A percentile compares a stretch with the other conserved stretches of the same genome.
Conservation (phyloP, 2,888 invertebrate species). For the Phyllotreta cruciferae region DNA sequence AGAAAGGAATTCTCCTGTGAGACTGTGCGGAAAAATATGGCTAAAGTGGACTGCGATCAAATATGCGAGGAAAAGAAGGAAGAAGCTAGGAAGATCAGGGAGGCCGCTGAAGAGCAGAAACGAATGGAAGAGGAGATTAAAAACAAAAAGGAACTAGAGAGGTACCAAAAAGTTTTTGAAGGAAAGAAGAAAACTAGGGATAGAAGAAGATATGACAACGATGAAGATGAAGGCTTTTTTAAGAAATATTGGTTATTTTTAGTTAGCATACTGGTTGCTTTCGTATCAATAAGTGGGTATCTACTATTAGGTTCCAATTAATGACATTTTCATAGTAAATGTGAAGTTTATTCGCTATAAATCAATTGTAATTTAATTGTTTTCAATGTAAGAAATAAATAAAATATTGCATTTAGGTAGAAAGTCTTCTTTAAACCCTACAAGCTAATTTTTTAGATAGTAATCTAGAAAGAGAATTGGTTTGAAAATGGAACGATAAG, state of each 20-base stretch:
- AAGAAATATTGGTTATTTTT: slow-evolving; percentile 59
- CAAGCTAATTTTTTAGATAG: neutral
- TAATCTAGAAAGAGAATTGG: neutral
- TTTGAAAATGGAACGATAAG: no score
- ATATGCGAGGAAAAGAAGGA: slow-evolving; percentile 67
- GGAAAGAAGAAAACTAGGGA: slow-evolving; percentile 69
- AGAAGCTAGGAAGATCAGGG: slow-evolving; percentile 64
- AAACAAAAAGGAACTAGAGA: slow-evolving; percentile 76
- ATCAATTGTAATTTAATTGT: no score
- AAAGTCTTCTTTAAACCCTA: neutral
- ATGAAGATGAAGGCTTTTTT: slow-evolving; percentile 53
- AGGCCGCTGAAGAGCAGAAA: slow-evolving; percentile 65
- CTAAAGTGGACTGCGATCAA: slow-evolving; percentile 68
- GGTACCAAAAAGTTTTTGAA: slow-evolving; percentile 76
- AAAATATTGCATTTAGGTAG: no score
- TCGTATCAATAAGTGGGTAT: slow-evolving; percentile 25
- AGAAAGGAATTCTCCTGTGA: slow-evolving; percentile 78
- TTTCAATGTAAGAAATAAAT: no score
- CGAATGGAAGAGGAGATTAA: slow-evolving; percentile 70
- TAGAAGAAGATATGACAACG: slow-evolving; percentile 58
- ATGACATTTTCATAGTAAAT: neutral
- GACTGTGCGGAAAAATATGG: slow-evolving; percentile 62
- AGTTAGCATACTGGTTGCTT: slow-evolving; percentile 12
- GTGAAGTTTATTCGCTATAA: no score
- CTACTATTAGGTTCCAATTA: slow-evolving; percentile 8